Evolutionary conservation across 2,888 invertebrate species (phyloP).

Genomic region (Pseudococcus longispinus): DNA sequence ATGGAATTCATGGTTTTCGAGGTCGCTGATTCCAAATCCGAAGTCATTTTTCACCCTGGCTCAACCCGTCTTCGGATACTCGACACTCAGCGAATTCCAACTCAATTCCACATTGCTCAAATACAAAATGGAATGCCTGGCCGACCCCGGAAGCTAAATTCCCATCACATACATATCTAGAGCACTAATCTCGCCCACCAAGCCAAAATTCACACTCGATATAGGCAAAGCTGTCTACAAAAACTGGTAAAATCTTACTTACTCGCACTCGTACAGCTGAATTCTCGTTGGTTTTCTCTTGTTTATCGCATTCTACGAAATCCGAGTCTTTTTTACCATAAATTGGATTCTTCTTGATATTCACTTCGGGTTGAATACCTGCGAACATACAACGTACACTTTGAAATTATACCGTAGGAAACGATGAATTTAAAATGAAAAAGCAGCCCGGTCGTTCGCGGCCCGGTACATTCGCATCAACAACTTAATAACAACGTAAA

Average conservation of each 20-base stretch:
- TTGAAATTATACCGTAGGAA: neutral
- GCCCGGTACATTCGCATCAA: neutral
- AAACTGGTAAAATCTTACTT: neutral
- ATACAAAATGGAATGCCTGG: neutral
- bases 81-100: neutral
- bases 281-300: conserved; percentile 23
- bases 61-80: neutral
- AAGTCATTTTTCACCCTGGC: neutral
- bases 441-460: neutral
- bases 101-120: neutral
- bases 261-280: conserved; percentile 43
- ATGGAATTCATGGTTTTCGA: neutral
- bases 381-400: neutral
- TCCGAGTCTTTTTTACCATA: conserved; percentile 42
- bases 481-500: conserved; percentile 3
- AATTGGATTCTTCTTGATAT: conserved; percentile 51
- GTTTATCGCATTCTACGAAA: conserved; percentile 29
- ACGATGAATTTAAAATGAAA: neutral
- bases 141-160: neutral
- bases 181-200: neutral
- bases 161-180: neutral
- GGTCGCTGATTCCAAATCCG: neutral
- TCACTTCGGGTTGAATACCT: conserved; percentile 51
- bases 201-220: neutral
- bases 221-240: neutral